These are phyloP conservation scores for Lamproptera curius DNA, from an alignment of 2,888 invertebrate species.

Conservation along the genomic window DNA sequence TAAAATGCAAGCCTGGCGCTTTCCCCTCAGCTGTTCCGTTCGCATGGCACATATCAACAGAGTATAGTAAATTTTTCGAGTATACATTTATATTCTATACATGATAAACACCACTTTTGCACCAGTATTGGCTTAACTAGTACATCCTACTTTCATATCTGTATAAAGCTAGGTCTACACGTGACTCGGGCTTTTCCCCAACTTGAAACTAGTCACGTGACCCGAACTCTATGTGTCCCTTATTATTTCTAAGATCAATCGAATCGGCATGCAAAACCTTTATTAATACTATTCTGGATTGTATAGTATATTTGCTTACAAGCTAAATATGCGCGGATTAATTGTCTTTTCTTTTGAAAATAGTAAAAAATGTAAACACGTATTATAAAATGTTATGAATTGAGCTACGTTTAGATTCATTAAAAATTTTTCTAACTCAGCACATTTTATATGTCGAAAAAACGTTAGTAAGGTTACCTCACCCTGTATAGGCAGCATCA, in stretches of 20 bases:
- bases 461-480: too few relatives aligned
- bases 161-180: not conserved
- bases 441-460: too few relatives aligned
- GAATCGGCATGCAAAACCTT: constrained; percentile 2
- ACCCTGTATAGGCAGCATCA: constrained; percentile 19
- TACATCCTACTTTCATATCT: constrained; percentile 11
- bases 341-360: constrained; percentile 1
- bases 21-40: constrained; percentile 24
- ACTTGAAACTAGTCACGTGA: not conserved
- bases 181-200: too few relatives aligned
- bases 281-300: constrained; percentile 6
- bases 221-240: not conserved
- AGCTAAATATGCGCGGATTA: constrained; percentile 6
- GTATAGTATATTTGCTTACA: constrained; percentile 4
- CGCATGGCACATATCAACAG: constrained; percentile 48
- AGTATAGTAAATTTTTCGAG: constrained; percentile 37
- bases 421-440: too few relatives aligned
- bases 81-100: constrained; percentile 36
- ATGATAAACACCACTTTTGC: constrained; percentile 39
- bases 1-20: constrained; percentile 38
- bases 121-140: constrained; percentile 38
- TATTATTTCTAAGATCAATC: constrained; percentile 1
- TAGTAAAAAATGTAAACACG: too few relatives aligned
- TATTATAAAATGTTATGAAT: too few relatives aligned
- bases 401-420: too few relatives aligned